Conservation (phyloP, 1,140 invertebrate species). For the Brachionus plicatilis region DNA sequence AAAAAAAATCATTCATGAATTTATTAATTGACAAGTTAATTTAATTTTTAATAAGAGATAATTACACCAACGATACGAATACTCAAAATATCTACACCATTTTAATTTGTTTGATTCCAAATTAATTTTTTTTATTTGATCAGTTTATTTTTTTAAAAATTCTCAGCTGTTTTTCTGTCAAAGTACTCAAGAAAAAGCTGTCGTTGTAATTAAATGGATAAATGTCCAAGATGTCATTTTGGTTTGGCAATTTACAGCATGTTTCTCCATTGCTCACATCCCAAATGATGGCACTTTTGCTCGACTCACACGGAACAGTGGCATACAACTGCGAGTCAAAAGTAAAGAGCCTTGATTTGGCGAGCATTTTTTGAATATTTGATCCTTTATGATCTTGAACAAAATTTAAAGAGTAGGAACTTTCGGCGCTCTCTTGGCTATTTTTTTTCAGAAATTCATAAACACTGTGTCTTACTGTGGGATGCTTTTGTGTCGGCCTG, state of each 20-base stretch:
- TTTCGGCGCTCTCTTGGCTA: slow-evolving; percentile 40
- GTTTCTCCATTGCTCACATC: slow-evolving; percentile 62
- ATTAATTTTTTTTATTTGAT: not conserved
- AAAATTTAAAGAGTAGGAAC: slow-evolving; percentile 57
- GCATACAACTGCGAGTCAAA: slow-evolving; percentile 43
- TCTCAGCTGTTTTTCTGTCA: slow-evolving; percentile 64
- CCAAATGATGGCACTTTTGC: slow-evolving; percentile 58
- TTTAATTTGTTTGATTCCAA: no score
- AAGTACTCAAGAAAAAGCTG: slow-evolving; percentile 60
- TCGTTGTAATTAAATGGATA: slow-evolving; percentile 59
- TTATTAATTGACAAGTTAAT: no score
- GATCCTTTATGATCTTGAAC: slow-evolving; percentile 64
- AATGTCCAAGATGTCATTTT: slow-evolving; percentile 64
- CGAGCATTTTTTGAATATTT: slow-evolving; percentile 62
- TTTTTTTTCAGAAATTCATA: slow-evolving; percentile 45
- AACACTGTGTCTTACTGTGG: slow-evolving; percentile 60
- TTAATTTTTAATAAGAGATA: no score
- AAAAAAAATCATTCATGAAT: no score
- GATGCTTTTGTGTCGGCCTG: slow-evolving; percentile 51
- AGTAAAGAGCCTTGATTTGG: slow-evolving; percentile 61
- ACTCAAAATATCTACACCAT: no score
- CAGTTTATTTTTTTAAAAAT: slow-evolving; percentile 58
- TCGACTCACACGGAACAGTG: not conserved
- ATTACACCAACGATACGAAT: no score
- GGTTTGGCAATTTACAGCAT: slow-evolving; percentile 60